Percentiles rank a stretch among this genome's conserved stretches.
These are phyloP conservation scores for Sebastes minor DNA, from an alignment of 2,797 vertebrate species.

Conservation along the genomic window DNA sequence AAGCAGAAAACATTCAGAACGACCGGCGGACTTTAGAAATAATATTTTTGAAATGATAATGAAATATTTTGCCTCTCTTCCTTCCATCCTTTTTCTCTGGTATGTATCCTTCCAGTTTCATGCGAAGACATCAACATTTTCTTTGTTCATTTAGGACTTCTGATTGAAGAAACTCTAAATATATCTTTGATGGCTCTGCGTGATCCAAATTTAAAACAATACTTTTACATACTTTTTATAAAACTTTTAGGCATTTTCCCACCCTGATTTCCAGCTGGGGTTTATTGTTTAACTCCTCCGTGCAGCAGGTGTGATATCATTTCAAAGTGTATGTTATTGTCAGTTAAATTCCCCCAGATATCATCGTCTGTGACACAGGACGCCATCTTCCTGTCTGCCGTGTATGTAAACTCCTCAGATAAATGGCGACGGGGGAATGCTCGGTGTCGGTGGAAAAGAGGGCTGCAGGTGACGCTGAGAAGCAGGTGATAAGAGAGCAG, in stretches of 20 bases:
- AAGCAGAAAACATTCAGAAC: background rate
- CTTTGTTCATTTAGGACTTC: background rate
- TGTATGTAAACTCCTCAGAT: slow-evolving; percentile 7
- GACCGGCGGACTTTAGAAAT: background rate
- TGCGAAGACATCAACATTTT: background rate
- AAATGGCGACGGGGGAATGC: background rate
- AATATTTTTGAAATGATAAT: background rate
- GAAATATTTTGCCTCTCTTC: no score
- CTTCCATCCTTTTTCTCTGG: no score
- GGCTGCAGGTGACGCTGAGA: slow-evolving; percentile 39
- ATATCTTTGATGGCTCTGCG: no score
- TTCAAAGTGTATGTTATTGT: background rate
- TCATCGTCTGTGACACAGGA: background rate
- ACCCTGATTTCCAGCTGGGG: background rate
- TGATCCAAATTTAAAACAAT: background rate
- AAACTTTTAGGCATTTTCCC: background rate
- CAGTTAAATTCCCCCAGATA: background rate
- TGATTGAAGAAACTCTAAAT: no score
- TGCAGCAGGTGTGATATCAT: background rate
- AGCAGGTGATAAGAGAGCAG: slow-evolving; percentile 31
- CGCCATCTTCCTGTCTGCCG: background rate
- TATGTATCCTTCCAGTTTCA: no score
- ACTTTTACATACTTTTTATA: background rate
- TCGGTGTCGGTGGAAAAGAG: background rate
- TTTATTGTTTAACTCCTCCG: background rate